Evolutionary conservation across 1,140 invertebrate species (phyloP), one percentile per base, ranked within the genome.

Genomic region (Tenebrio molitor): DNA sequence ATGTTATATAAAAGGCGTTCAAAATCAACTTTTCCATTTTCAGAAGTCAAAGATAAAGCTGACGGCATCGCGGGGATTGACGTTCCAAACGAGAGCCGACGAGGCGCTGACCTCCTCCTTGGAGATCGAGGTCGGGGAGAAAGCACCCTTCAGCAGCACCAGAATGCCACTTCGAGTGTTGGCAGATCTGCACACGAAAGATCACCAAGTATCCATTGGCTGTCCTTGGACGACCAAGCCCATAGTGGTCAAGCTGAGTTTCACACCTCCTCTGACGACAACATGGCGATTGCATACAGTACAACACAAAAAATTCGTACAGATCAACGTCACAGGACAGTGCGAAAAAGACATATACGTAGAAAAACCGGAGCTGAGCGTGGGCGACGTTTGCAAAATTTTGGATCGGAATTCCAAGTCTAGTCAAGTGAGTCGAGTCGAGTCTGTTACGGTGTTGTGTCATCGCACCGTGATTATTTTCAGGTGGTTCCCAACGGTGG

Each of bases 221-320:
- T 92, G 91, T 83, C 92, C 93, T 0, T 95, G 93, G 92, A 88
- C 87, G 75, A 83, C 87, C 4, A 86, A 88, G 72, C 89, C 92
- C 33, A 88, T 88, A 41, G 88, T 87, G 64, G 90, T 93, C 44
- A 84, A 86, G 0, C 82, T 97, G 0, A 89, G 91, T 77, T 96
- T 97, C 83, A 87, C 91, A 1, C 90, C 93, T 4, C 95, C 95
- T 0, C 90, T 97, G 78, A 89, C 89, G 75, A 89, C 92, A 0
- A 88, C 87, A 5, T 92, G 94, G 85, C 90, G 92, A 71, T 85
- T 97, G 1, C 90, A 95, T 67, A 96, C 95, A 0, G 92, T 92
- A 5, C 90, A 92, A 71, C 88, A 89, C 15, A 88, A 91, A 76
- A 95, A 96, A 84, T 95, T 93, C 78, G 77, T 95, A 2, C 91